Evolutionary conservation across 2,113 vertebrate genomes (phyloP).

Genomic region (Tamias sibiricus): DNA sequence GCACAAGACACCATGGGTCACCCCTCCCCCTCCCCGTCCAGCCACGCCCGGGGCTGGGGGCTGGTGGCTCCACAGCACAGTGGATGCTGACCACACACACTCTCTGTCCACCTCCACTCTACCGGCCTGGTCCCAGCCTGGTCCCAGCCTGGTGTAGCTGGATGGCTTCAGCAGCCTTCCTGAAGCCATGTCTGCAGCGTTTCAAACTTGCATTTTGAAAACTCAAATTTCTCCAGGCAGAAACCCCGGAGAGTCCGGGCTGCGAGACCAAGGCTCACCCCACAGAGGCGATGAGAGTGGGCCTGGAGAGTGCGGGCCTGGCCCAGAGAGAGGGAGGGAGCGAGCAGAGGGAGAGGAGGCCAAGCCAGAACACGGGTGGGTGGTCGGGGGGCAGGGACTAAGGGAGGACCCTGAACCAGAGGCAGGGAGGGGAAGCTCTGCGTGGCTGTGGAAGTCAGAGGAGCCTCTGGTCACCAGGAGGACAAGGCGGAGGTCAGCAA

Average conservation of each 20-base stretch:
- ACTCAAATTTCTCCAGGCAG: too few relatives aligned
- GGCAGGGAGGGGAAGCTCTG: not conserved
- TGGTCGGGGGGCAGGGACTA: fast-evolving
- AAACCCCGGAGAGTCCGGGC: not conserved
- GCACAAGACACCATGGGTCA: fast-evolving
- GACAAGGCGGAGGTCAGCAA: not conserved
- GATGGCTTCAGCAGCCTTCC: not conserved
- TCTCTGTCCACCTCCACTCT: too few relatives aligned
- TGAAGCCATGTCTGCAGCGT: not conserved
- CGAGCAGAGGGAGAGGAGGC: not conserved
- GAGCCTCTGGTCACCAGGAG: not conserved
- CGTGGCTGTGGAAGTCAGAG: not conserved
- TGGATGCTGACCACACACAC: not conserved
- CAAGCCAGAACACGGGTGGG: too few relatives aligned
- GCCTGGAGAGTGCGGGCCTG: fast-evolving
- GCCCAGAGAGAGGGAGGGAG: too few relatives aligned
- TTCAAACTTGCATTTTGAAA: not conserved
- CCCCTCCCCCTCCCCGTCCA: not conserved
- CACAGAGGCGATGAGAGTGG: not conserved
- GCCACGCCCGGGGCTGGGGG: fast-evolving
- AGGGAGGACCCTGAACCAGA: not conserved
- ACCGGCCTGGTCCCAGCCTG: not conserved
- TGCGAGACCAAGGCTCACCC: not conserved
- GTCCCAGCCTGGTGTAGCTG: not conserved
- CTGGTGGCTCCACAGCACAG: too few relatives aligned